Conservation (phyloP, 2,888 invertebrate species). For the Hoplodrina blanda region DNA sequence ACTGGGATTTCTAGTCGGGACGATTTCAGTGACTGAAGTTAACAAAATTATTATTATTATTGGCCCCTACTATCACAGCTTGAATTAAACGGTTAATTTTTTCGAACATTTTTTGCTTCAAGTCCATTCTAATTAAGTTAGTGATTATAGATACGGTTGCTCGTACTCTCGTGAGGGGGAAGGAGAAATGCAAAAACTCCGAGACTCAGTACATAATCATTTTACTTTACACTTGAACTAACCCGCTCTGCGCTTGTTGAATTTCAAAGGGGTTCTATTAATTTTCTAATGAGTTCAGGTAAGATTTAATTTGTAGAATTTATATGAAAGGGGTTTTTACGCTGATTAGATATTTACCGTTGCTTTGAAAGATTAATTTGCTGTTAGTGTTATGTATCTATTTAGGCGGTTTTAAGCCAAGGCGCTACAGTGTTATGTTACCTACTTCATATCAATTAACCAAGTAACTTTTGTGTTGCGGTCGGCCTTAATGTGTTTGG, state of each 20-base stretch:
- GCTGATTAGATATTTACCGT: neutral
- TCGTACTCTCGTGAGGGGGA: constrained; percentile 46
- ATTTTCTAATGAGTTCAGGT: constrained; percentile 65
- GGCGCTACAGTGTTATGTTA: neutral
- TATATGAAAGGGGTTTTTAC: neutral
- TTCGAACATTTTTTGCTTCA: constrained; percentile 80
- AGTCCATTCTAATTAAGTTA: constrained; percentile 82
- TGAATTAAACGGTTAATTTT: constrained; percentile 82
- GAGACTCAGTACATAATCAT: constrained; percentile 79
- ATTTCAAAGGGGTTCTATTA: constrained; percentile 67
- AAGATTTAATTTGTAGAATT: constrained; percentile 40
- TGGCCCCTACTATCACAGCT: constrained; percentile 74
- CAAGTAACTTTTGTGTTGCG: constrained; percentile 59
- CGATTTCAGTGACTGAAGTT: constrained; percentile 55
- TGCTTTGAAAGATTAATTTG: neutral
- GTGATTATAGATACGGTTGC: constrained; percentile 74
- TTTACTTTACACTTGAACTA: constrained; percentile 78
- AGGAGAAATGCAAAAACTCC: constrained; percentile 70
- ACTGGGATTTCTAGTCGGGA: neutral
- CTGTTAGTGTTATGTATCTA: no score
- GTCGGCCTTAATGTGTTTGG: constrained; percentile 46
- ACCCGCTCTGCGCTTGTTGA: constrained; percentile 69
- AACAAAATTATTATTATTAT: constrained; percentile 70
- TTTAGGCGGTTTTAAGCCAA: no score
- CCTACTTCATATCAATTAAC: constrained; percentile 27